phyloP scores from a whole-genome alignment of 2,797 vertebrate genomes.

The Lycodopsis pacificus region DNA sequence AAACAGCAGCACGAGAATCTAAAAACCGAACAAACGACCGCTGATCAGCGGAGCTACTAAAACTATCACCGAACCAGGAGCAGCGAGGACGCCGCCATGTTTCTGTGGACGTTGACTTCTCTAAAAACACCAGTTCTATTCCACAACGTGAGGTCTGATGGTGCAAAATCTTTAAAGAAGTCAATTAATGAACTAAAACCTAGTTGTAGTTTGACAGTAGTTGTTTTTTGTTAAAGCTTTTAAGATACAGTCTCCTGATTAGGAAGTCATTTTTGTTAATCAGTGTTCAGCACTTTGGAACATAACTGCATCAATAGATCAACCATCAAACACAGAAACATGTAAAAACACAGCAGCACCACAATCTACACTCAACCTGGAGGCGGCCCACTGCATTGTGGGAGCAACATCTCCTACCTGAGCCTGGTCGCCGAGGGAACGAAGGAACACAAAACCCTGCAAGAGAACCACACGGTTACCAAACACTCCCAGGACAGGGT shows the following conservation, averaged over 20 bases:
- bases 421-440: slow-evolving; percentile 48
- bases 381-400: slow-evolving; percentile 27
- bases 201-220: not conserved
- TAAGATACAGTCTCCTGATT: no score
- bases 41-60: not conserved
- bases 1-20: not conserved
- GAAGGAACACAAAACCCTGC: slow-evolving; percentile 71
- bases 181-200: not conserved
- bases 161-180: not conserved
- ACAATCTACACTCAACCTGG: slow-evolving; percentile 20
- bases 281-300: slow-evolving; percentile 30
- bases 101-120: slow-evolving; percentile 27
- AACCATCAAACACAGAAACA: slow-evolving; percentile 51
- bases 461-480: slow-evolving; percentile 62
- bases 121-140: not conserved
- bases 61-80: slow-evolving; percentile 21
- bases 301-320: slow-evolving; percentile 16
- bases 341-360: slow-evolving; percentile 24
- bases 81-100: slow-evolving; percentile 33
- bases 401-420: slow-evolving; percentile 65
- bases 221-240: not conserved
- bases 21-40: not conserved
- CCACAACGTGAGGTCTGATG: not conserved
- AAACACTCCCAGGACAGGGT: slow-evolving; percentile 4
- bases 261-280: not conserved